Evolutionary conservation across 1,140 invertebrate species (phyloP), one percentile per base, ranked within the genome.

Genomic region (Drosophila pectinifera): DNA sequence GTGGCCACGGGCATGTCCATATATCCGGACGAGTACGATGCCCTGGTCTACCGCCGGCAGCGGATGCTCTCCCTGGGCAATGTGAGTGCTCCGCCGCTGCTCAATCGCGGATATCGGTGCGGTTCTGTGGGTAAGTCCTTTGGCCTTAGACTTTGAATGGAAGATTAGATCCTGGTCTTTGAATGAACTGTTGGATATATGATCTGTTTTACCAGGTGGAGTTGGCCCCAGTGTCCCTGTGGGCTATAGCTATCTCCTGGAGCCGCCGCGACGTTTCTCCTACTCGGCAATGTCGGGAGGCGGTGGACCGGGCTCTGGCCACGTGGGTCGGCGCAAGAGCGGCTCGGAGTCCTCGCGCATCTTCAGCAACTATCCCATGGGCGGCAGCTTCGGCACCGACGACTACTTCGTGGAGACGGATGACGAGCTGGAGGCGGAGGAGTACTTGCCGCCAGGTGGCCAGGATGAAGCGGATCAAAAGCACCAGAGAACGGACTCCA

Each of bases 231-330:
- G 63, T 4, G 88, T 75, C 4, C 80, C 94, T 5, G 94, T 94
- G 56, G 95, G 95, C 39, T 96, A 96, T 75, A 95, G 95, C 54
- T 95, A 95, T 77, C 89, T 96, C 41, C 86, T 96, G 51, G 94
- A 95, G 58, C 94, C 95, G 7, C 94, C 95, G 41, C 94, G 93
- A 76, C 93, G 93, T 81, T 92, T 94, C 31, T 93, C 94, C 16
- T 93, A 93, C n/a, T 88, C 91, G 2, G 79, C 90, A 2, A 77
- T 90, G 24, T 91, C 90, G 0, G 83, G 84, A n/a, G 80, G 83
- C 14, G 75, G 74, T 24, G 72, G 62, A 16, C 62, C 70, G 3
- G 77, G 93, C 14, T 92, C 95, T 10, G 56, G 63, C 0, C 63
- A 62, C 4, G 93, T 93, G 36, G 94, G 94, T 6, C 64, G 91